phyloP scores from a whole-genome alignment of 2,113 vertebrate species.

The Caracal caracal region DNA sequence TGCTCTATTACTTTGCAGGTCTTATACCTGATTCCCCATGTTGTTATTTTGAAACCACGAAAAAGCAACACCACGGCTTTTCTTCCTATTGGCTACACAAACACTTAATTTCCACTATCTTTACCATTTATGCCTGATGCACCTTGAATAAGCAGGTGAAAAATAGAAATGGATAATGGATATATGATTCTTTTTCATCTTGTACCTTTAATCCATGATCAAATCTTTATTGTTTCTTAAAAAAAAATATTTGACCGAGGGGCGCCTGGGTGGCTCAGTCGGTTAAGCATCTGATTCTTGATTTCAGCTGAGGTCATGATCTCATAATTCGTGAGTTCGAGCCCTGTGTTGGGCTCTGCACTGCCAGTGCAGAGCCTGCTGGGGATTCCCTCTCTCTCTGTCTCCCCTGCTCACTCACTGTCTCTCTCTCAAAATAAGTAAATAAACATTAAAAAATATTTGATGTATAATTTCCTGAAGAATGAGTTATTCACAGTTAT shows the following conservation, averaged over 20 bases:
- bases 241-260: neutral
- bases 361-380: no score
- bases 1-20: neutral
- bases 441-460: neutral
- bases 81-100: neutral
- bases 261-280: no score
- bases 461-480: neutral
- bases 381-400: no score
- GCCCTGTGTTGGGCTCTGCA: no score
- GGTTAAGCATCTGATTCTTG: no score
- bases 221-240: neutral
- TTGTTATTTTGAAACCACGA: neutral
- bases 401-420: no score
- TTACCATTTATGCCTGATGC: neutral
- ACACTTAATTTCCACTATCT: neutral
- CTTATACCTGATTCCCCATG: constrained; percentile 28
- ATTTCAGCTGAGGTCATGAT: no score
- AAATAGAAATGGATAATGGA: neutral
- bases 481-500: neutral
- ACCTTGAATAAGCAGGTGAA: neutral
- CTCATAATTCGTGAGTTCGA: no score
- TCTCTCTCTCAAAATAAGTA: no score
- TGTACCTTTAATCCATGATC: neutral
- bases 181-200: neutral
- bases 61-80: neutral